Conservation (phyloP, 1,140 invertebrate genomes). For the Hetaerina americana region DNA sequence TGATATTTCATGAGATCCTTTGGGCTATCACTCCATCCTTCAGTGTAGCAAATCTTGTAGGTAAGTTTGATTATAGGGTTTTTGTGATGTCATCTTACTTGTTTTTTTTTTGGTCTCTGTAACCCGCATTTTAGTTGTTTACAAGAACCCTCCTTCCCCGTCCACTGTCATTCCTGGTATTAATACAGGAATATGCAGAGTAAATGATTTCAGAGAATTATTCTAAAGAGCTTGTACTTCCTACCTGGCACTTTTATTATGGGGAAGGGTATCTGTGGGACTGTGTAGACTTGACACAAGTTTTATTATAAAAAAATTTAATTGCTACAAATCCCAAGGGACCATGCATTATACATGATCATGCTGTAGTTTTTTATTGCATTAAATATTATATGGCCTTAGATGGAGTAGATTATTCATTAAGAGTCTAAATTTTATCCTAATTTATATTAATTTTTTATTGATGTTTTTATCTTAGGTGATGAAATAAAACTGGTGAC, state of each 20-base stretch:
- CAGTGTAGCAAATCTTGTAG: not conserved
- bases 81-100: not conserved
- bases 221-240: not conserved
- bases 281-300: not conserved
- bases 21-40: not conserved
- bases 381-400: not conserved
- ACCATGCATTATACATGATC: not conserved
- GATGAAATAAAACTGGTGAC: no score
- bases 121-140: not conserved
- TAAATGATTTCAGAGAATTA: not conserved
- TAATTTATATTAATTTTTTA: no score
- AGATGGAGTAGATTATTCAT: not conserved
- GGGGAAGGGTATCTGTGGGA: not conserved
- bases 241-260: not conserved
- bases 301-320: not conserved
- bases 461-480: no score
- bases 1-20: not conserved
- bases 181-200: not conserved
- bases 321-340: not conserved
- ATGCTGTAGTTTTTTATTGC: not conserved
- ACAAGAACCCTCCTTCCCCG: not conserved
- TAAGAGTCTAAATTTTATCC: no score
- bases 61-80: not conserved
- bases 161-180: not conserved
- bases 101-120: not conserved